Evolutionary conservation across 2,113 vertebrate species (phyloP).

Genomic region (Acinonyx jubatus): DNA sequence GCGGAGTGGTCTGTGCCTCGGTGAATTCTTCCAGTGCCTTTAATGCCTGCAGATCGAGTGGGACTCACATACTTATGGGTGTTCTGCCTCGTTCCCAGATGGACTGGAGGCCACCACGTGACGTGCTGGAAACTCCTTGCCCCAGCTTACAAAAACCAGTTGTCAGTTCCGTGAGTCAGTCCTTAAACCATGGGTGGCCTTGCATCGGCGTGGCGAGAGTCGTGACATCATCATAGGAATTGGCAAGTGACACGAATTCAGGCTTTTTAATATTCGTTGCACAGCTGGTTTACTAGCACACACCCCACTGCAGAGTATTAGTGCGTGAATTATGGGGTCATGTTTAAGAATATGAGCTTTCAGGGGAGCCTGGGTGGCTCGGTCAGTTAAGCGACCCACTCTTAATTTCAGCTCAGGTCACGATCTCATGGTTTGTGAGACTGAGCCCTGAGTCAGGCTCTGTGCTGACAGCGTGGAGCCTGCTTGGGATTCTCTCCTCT

Average conservation of each 20-base stretch:
- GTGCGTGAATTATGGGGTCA: neutral
- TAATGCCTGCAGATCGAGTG: neutral
- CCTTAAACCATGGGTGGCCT: neutral
- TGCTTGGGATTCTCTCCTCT: neutral
- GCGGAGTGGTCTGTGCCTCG: neutral
- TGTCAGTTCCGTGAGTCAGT: neutral
- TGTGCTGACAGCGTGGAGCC: neutral
- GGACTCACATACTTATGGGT: neutral
- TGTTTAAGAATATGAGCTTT: neutral
- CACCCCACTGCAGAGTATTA: neutral
- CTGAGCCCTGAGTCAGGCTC: neutral
- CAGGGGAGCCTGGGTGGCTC: neutral
- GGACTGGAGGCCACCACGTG: neutral
- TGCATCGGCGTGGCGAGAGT: neutral
- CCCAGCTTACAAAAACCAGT: neutral
- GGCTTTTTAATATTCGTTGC: neutral
- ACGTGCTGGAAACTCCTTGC: fast-evolving
- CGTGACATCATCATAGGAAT: neutral
- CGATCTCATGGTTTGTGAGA: neutral
- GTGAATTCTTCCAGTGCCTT: neutral
- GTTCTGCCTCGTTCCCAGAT: neutral
- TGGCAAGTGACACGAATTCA: neutral
- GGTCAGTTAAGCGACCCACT: neutral
- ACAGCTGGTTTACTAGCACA: neutral
- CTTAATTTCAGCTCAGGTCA: neutral